phyloP scores from a whole-genome alignment of 2,797 vertebrate species.

The Megaceryle alcyon region DNA sequence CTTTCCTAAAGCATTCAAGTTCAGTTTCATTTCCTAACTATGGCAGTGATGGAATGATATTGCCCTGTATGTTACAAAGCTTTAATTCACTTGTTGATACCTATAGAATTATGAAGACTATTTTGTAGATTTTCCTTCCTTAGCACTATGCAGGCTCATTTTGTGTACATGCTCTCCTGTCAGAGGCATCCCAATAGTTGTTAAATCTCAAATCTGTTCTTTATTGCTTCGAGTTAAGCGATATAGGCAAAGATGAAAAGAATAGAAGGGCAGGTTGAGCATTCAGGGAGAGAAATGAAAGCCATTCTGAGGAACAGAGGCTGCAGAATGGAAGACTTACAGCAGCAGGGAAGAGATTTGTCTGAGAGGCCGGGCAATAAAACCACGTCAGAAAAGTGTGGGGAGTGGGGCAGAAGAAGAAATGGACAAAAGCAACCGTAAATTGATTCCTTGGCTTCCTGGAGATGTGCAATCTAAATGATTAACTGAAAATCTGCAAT shows the following conservation, averaged over 20 bases:
- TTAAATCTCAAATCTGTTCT: constrained; percentile 21
- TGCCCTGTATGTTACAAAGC: not conserved
- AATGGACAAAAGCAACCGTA: not conserved
- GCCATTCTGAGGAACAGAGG: not conserved
- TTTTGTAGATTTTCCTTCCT: not conserved
- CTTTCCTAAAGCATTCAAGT: not conserved
- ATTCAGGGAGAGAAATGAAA: constrained; percentile 52
- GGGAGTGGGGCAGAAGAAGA: constrained; percentile 4
- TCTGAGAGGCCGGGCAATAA: constrained; percentile 43
- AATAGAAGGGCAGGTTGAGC: constrained; percentile 37
- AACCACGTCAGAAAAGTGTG: not conserved
- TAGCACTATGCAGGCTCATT: not conserved
- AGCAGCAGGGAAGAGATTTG: not conserved
- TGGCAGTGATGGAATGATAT: not conserved
- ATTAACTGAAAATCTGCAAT: constrained; percentile 41
- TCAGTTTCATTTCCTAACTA: not conserved
- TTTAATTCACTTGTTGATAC: constrained; percentile 26
- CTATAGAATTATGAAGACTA: not conserved
- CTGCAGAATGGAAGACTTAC: constrained; percentile 19
- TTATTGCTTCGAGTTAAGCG: constrained; percentile 30
- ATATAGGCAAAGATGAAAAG: constrained; percentile 8
- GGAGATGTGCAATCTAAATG: constrained; percentile 25
- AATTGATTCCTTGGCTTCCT: constrained; percentile 50
- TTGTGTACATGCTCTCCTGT: not conserved
- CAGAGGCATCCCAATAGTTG: constrained; percentile 27